phyloP scores from a whole-genome alignment of 2,888 invertebrate species.

The Platypus cylindrus region DNA sequence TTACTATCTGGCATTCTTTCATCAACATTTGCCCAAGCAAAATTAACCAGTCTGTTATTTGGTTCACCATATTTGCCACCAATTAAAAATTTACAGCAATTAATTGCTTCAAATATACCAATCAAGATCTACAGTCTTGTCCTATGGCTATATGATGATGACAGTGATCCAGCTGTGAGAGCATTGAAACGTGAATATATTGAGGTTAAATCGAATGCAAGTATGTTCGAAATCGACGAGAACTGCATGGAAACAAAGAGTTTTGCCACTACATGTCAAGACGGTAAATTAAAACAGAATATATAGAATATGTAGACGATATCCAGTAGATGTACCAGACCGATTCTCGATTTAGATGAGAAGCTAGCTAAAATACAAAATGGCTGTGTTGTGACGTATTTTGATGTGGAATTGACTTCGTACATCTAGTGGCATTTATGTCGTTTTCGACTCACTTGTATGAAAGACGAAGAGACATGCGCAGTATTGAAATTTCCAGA shows the following conservation, averaged over 20 bases:
- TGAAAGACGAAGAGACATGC: too few relatives aligned
- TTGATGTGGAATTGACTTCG: too few relatives aligned
- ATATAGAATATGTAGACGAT: too few relatives aligned
- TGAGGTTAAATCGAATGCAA: neutral
- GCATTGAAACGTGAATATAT: constrained; percentile 1
- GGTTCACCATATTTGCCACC: constrained; percentile 6
- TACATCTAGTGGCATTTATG: too few relatives aligned
- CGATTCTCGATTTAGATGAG: neutral
- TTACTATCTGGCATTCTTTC: too few relatives aligned
- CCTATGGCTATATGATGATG: neutral
- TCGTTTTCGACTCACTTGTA: too few relatives aligned
- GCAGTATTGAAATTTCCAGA: too few relatives aligned
- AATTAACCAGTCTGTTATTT: constrained; percentile 3
- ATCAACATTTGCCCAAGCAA: constrained; percentile 5
- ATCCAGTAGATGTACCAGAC: neutral
- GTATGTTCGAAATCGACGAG: constrained; percentile 2
- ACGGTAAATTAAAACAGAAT: too few relatives aligned
- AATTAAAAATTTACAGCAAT: constrained; percentile 1
- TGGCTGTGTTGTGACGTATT: too few relatives aligned
- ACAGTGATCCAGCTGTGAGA: neutral
- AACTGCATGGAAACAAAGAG: constrained; percentile 1
- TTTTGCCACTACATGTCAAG: constrained; percentile 3
- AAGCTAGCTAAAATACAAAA: too few relatives aligned
- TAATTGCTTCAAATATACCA: constrained; percentile 4
- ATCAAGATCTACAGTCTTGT: constrained; percentile 4